Evolutionary conservation across 2,888 invertebrate species (phyloP).

Genomic region (Laspeyria flexula): DNA sequence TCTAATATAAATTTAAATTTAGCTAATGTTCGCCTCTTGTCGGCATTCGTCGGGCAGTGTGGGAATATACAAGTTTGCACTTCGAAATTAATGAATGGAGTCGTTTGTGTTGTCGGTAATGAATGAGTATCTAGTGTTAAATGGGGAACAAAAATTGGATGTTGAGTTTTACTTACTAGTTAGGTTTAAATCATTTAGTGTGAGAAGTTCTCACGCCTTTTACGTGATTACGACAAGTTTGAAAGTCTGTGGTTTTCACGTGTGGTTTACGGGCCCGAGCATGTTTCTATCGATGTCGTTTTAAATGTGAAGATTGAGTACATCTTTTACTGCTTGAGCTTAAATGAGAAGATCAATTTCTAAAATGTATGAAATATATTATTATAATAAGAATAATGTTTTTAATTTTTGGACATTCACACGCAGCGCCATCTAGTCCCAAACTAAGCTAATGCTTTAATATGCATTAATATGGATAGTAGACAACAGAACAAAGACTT

Average conservation of each 20-base stretch:
- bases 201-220: conserved; percentile 23
- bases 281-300: neutral
- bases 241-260: neutral
- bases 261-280: neutral
- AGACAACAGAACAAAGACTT: no score
- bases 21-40: conserved; percentile 63
- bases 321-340: no score
- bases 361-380: no score
- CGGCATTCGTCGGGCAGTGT: conserved; percentile 53
- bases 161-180: conserved; percentile 22
- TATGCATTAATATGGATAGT: no score
- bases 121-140: conserved; percentile 45
- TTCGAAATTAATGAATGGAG: conserved; percentile 52
- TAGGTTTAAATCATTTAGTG: conserved; percentile 16
- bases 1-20: conserved; percentile 35
- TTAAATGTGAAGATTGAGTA: neutral
- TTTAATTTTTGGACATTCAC: no score
- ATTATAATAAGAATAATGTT: no score
- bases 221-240: neutral
- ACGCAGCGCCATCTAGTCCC: no score
- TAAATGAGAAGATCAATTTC: no score
- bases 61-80: conserved; percentile 57
- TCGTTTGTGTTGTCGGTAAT: conserved; percentile 53
- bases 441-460: no score
- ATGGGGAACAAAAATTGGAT: conserved; percentile 32